Evolutionary conservation across 2,797 vertebrate species (phyloP), one percentile per base, ranked within the genome.

Genomic region (Pangasius macronema): DNA sequence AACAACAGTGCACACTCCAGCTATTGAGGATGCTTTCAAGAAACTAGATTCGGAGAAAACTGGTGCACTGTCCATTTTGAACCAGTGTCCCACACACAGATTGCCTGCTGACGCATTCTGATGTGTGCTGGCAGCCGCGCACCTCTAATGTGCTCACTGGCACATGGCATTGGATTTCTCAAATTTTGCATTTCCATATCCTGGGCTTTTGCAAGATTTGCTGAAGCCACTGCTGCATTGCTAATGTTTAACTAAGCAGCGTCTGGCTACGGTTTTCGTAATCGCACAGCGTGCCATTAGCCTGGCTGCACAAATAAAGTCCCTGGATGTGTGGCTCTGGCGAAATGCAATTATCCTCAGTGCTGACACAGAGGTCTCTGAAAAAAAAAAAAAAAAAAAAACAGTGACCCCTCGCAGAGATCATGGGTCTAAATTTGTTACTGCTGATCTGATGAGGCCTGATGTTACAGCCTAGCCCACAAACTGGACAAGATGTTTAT

Each of bases 211-310:
- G 82, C 79, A 61, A 10, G 39, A 81, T 85, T 65, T 57, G 77
- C 77, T 55, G 49, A n/a, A 82, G 39, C 55, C 80, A 53, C 14
- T 20, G 18, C 36, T 36, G 46, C 59, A 27, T 55, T 84, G 82
- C 80, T 88, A 82, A 84, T 86, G 82, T 87, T 89, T 83, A 88
- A 88, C 86, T 73, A 84, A 82, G 59, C 72, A 73, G 86, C 24
- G 82, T 49, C 82, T 68, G 63, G 63, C 82, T 20, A 13, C 8
- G 63, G 82, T n/a, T 83, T 83, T 33, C 18, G 16, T 63, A 3
- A 51, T 22, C 18, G 82, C 18, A 14, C 61, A 16, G 86, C n/a
- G 68, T 61, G 85, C 59, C 85, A 83, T 89, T 89, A 87, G 59
- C 63, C 57, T 18, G 24, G 70, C 51, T 72, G 42, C 63, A 80